Evolutionary conservation across 2,888 invertebrate genomes (phyloP).

Genomic region (Nomada hirtipes): DNA sequence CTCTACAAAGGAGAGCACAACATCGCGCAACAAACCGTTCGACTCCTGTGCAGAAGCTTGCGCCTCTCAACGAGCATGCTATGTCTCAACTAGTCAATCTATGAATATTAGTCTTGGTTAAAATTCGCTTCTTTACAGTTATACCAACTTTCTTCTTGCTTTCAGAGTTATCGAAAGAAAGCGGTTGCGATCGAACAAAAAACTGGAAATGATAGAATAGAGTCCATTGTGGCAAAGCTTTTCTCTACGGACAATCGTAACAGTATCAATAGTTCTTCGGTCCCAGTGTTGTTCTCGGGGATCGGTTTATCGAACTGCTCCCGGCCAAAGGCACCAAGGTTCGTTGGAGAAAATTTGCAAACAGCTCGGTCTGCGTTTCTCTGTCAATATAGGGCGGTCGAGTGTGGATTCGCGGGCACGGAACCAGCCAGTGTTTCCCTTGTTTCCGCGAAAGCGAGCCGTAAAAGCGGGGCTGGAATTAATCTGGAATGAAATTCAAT

Average conservation of each 20-base stretch:
- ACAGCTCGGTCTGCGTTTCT: background rate
- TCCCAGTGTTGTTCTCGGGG: background rate
- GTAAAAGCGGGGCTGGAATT: constrained; percentile 22
- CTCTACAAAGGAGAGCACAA: constrained; percentile 28
- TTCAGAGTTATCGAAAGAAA: background rate
- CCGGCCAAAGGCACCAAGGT: background rate
- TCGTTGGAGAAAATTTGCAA: constrained; percentile 1
- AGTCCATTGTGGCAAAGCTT: background rate
- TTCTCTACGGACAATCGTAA: background rate
- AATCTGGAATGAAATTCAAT: constrained; percentile 53
- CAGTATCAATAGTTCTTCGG: background rate
- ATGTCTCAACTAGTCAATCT: too few relatives aligned
- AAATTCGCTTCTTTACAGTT: too few relatives aligned
- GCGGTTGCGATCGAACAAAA: background rate
- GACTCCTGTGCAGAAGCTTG: background rate
- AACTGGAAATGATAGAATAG: background rate
- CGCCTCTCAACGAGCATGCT: background rate
- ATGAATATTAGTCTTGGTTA: too few relatives aligned
- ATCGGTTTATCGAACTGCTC: background rate
- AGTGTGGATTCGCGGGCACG: background rate
- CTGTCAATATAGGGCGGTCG: background rate
- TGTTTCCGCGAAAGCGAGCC: background rate
- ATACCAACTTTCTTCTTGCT: background rate
- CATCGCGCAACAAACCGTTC: constrained; percentile 25
- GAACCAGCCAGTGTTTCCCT: background rate